Evolutionary conservation across 1,140 invertebrate genomes (phyloP), one percentile per base, ranked within the genome.

Genomic region (Antheraea pernyi): DNA sequence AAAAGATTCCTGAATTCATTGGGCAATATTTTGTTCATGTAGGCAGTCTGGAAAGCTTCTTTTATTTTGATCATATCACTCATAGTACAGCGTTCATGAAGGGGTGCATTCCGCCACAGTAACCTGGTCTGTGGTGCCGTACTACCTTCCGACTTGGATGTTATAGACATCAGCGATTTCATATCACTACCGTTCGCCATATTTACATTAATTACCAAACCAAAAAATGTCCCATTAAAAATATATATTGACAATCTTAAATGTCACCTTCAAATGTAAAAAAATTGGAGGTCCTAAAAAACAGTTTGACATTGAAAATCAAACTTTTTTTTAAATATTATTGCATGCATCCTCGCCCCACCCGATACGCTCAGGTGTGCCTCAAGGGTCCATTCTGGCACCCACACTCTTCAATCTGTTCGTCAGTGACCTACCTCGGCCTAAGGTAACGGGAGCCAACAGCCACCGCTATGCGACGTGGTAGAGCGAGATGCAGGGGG

Each of bases 41-140:
- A 80, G 8, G 85, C 82, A 8, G 67, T 48, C 46, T 84, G 78
- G 69, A 93, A 93, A 0, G 77, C 85, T 36, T 89, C 83, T 58
- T 85, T 87, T 42, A 93, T 74, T 61, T 86, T 84, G 7, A 88
- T 61, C 87, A 93, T 91, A 65, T 92, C 88, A 1, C 70, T 53
- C 65, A 85, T 84, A 10, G 78, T 77, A 59, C 89, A 91, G 4
- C 88, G 81, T 19, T 91, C 90, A 53, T 92, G 88, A 9, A 92
- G 79, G 3, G 85, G 77, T 0, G 74, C 79, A 63, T 92, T 92
- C 16, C 80, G 73, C 82, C 81, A 89, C 5, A 79, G 76, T 0
- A 70, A 37, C 11, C 78, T 75, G 11, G 79, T 71, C 8, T 74
- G 30, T 0, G 76, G 77, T 0, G 75, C 72, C 5, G 85, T 83